Evolutionary conservation across 2,888 invertebrate species (phyloP).

Genomic region (Halictus quadricinctus): DNA sequence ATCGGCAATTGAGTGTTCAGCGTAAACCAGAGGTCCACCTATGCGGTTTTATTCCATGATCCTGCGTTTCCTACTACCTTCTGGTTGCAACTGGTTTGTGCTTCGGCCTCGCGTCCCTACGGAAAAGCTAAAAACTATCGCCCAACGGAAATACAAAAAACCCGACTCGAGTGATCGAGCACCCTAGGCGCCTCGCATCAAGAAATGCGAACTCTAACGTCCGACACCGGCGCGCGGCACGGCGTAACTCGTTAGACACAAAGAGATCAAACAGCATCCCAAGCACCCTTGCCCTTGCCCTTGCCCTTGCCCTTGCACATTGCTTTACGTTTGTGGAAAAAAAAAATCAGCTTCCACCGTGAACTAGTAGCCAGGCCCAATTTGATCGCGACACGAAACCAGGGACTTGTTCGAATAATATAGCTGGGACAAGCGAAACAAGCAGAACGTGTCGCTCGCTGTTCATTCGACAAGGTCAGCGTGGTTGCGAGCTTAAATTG

Average conservation of each 20-base stretch:
- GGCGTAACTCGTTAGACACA: not conserved
- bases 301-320: too few species aligned
- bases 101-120: too few species aligned
- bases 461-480: slow-evolving; percentile 15
- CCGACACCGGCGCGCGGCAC: not conserved
- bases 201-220: not conserved
- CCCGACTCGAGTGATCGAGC: too few species aligned
- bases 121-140: too few species aligned
- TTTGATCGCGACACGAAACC: not conserved
- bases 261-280: not conserved
- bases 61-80: too few species aligned
- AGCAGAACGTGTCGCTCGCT: not conserved
- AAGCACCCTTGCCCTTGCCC: not conserved
- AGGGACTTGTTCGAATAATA: not conserved
- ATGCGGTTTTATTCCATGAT: too few species aligned
- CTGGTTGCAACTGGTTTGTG: too few species aligned
- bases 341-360: not conserved
- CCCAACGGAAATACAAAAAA: too few species aligned
- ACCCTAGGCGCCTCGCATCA: too few species aligned
- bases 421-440: not conserved
- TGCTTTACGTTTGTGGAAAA: not conserved
- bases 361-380: not conserved
- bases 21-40: too few species aligned
- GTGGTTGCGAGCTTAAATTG: slow-evolving; percentile 42
- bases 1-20: too few species aligned